Conservation (phyloP, 2,888 invertebrate genomes). For the Lacanobia wlatinum region DNA sequence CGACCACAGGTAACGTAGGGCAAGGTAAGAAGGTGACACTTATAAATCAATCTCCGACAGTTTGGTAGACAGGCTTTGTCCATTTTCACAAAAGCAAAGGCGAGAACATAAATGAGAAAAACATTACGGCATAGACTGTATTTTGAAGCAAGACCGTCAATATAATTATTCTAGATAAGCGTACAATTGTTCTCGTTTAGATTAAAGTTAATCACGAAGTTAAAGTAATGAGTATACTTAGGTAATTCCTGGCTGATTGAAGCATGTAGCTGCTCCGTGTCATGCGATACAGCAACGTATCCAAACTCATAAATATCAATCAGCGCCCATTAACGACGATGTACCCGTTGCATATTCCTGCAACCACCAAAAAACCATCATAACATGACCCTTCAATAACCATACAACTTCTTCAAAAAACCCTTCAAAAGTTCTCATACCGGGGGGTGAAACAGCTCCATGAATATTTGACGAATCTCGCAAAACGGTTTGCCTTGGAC, state of each 20-base stretch:
- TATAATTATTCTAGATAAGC: background rate
- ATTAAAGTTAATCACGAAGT: constrained; percentile 54
- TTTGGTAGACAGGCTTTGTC: too few species aligned
- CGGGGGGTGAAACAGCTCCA: constrained; percentile 53
- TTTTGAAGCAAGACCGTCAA: too few species aligned
- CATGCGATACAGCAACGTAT: constrained; percentile 79
- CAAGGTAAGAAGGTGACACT: too few species aligned
- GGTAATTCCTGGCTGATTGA: constrained; percentile 71
- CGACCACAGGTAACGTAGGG: too few species aligned
- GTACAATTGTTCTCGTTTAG: constrained; percentile 43
- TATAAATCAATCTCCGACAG: too few species aligned
- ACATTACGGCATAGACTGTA: too few species aligned
- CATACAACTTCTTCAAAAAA: constrained; percentile 24
- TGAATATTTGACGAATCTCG: constrained; percentile 55
- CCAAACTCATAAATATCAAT: constrained; percentile 86
- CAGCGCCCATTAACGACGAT: constrained; percentile 67
- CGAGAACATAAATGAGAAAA: too few species aligned
- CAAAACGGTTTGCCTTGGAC: constrained; percentile 71
- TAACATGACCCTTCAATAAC: constrained; percentile 56
- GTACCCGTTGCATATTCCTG: constrained; percentile 69
- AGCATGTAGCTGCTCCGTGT: constrained; percentile 73
- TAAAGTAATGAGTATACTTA: constrained; percentile 53
- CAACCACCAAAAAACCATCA: constrained; percentile 67
- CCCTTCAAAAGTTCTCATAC: background rate
- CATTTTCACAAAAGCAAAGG: too few species aligned